Percentiles rank a stretch among this genome's conserved stretches.
phyloP scores from a whole-genome alignment of 2,797 vertebrate species.

The Falco biarmicus region DNA sequence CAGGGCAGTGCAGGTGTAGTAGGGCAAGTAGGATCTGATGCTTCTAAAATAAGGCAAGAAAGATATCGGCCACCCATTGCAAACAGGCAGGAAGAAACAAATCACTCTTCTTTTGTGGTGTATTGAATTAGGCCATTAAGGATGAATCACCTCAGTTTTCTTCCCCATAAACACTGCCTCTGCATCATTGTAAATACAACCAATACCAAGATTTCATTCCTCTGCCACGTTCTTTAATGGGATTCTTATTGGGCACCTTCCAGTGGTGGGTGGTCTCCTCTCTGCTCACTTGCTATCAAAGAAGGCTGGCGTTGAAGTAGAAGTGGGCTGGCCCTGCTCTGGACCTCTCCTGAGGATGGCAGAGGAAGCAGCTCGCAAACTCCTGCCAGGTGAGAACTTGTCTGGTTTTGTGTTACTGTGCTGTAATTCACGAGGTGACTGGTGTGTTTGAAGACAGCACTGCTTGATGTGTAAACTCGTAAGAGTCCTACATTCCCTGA shows the following conservation, averaged over 20 bases:
- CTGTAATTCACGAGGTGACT: neutral
- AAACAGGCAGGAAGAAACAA: neutral
- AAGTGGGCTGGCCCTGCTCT: constrained; percentile 92
- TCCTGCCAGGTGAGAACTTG: constrained; percentile 87
- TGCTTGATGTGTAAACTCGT: neutral
- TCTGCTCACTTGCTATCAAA: constrained; percentile 89
- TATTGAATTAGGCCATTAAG: neutral
- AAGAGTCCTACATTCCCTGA: neutral
- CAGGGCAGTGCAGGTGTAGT: neutral
- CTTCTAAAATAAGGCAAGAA: neutral
- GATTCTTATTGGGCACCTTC: neutral
- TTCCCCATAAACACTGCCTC: neutral
- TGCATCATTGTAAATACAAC: neutral
- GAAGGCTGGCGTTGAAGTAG: constrained; percentile 87
- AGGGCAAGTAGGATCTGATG: neutral
- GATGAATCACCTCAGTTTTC: neutral
- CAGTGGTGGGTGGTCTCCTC: constrained; percentile 89
- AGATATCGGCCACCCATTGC: neutral
- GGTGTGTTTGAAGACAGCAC: neutral
- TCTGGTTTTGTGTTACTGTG: neutral
- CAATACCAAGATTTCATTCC: neutral
- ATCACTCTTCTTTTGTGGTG: neutral
- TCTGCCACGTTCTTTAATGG: neutral
- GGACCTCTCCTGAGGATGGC: constrained; percentile 96
- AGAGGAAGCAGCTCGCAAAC: constrained; percentile 92